These are phyloP conservation scores for Spongilla lacustris DNA, from an alignment of 37 sponge, comb jelly and placozoan species.

Conservation along the genomic window DNA sequence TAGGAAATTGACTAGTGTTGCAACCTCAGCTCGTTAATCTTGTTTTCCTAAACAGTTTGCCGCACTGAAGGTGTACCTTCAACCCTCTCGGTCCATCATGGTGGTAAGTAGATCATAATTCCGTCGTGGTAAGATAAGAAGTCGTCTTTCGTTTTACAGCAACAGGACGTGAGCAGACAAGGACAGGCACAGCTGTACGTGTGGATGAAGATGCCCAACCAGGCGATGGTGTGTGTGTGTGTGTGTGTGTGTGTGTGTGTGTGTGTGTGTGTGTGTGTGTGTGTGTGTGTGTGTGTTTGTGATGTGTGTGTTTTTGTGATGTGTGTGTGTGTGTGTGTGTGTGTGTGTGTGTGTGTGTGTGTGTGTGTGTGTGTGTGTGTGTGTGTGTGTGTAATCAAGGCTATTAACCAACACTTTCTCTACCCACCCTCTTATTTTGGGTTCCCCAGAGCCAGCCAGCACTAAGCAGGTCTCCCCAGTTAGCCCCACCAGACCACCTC, in stretches of 20 bases:
- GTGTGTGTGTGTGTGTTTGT: no score
- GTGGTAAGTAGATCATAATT: background rate
- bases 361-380: background rate
- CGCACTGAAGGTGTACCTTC: background rate
- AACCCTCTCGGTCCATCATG: background rate
- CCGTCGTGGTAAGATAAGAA: background rate
- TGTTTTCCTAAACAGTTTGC: background rate
- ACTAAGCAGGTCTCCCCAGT: slow-evolving; percentile 33
- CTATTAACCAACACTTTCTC: background rate
- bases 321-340: background rate
- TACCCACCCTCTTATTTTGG: no score
- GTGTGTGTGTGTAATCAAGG: background rate
- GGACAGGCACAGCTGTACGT: background rate
- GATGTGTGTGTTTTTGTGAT: no score
- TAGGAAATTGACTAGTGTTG: background rate
- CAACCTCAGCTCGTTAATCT: background rate
- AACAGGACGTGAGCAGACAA: slow-evolving; percentile 9
- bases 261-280: background rate
- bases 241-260: background rate
- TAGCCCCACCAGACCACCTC: slow-evolving; percentile 38
- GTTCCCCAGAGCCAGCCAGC: slow-evolving; percentile 28
- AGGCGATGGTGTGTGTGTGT: background rate
- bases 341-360: background rate
- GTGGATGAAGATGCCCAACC: slow-evolving; percentile 4
- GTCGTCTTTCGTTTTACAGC: background rate